These are phyloP conservation scores for Plectrocnemia conspersa DNA, from an alignment of 1,140 invertebrate genomes.

Conservation along the genomic window DNA sequence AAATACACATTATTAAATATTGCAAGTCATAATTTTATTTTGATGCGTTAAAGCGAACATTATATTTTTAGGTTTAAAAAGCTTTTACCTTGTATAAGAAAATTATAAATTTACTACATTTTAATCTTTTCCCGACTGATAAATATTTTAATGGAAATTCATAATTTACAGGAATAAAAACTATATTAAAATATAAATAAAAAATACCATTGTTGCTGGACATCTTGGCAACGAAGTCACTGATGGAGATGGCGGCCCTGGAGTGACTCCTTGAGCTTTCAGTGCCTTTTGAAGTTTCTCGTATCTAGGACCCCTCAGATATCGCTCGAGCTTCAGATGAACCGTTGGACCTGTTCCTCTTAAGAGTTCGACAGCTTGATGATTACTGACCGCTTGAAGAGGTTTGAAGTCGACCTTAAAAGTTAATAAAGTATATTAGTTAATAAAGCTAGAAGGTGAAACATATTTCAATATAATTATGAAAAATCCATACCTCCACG, in stretches of 20 bases:
- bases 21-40: too few relatives aligned
- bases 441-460: too few relatives aligned
- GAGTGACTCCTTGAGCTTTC: conserved; percentile 64
- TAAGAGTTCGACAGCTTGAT: conserved; percentile 82
- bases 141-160: too few relatives aligned
- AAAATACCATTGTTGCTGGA: conserved; percentile 67
- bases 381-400: conserved; percentile 83
- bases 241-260: conserved; percentile 62
- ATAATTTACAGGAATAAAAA: too few relatives aligned
- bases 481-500: conserved; percentile 57
- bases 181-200: too few relatives aligned
- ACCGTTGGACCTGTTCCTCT: conserved; percentile 77
- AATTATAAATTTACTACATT: too few relatives aligned
- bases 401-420: conserved; percentile 72
- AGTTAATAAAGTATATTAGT: too few relatives aligned
- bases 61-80: too few relatives aligned
- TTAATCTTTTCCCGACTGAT: too few relatives aligned
- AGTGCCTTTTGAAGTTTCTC: conserved; percentile 83
- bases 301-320: conserved; percentile 84
- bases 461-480: not conserved
- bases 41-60: too few relatives aligned
- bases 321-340: conserved; percentile 74
- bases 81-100: too few relatives aligned
- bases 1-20: too few relatives aligned
- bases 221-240: conserved; percentile 72